Conservation (phyloP, 1,140 invertebrate species). For the Eulimnadia texana region DNA sequence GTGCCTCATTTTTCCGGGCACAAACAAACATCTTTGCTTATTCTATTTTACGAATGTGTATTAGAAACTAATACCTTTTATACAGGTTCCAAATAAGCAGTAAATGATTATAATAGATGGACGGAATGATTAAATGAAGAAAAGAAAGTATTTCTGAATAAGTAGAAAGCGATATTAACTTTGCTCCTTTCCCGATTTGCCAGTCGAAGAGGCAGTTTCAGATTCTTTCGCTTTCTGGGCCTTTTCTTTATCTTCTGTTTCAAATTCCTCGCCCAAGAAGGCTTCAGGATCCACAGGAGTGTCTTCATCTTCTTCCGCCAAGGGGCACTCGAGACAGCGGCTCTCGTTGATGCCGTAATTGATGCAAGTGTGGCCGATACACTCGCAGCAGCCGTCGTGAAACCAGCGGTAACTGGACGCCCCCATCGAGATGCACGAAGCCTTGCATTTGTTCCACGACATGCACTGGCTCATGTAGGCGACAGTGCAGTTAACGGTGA, state of each 20-base stretch:
- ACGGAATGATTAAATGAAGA: too few species aligned
- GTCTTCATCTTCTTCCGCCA: constrained; percentile 21
- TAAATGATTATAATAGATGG: too few species aligned
- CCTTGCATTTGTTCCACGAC: constrained; percentile 72
- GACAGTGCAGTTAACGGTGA: constrained; percentile 77
- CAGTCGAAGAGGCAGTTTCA: too few species aligned
- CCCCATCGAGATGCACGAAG: constrained; percentile 60
- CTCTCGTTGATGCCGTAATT: constrained; percentile 86
- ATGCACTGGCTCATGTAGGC: constrained; percentile 82
- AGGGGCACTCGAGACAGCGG: constrained; percentile 32
- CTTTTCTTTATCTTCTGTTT: constrained; percentile 16
- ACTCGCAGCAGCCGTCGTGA: constrained; percentile 89
- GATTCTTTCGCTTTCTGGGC: constrained; percentile 12
- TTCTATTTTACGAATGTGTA: too few species aligned
- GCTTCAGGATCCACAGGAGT: constrained; percentile 15
- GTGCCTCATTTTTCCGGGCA: too few species aligned
- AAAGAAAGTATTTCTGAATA: too few species aligned
- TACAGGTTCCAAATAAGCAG: too few species aligned
- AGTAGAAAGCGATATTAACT: too few species aligned
- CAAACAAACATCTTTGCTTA: too few species aligned
- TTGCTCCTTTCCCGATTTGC: constrained; percentile 6
- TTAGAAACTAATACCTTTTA: too few species aligned
- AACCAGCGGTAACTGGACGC: constrained; percentile 58
- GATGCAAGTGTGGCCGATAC: constrained; percentile 72
- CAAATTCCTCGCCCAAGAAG: constrained; percentile 8